Percentiles rank a stretch among this genome's conserved stretches.
Conservation (phyloP, 1,140 invertebrate species). For the Rhysida immarginata region DNA sequence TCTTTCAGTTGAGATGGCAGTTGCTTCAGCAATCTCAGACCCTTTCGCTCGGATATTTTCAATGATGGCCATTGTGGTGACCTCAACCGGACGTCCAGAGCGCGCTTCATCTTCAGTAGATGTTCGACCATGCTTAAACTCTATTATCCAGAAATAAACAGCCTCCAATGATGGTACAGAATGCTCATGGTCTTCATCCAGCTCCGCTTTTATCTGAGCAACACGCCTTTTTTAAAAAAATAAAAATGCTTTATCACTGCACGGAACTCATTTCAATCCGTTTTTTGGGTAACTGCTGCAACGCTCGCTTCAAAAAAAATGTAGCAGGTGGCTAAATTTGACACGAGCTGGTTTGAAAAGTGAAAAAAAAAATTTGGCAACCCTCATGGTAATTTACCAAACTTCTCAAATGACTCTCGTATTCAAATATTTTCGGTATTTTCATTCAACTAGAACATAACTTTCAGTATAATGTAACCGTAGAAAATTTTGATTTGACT, state of each 20-base stretch:
- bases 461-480: no score
- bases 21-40: background rate
- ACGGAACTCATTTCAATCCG: background rate
- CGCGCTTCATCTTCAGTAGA: conserved; percentile 1
- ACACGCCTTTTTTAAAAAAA: background rate
- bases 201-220: background rate
- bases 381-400: no score
- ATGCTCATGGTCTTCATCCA: conserved; percentile 1
- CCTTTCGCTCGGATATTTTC: conserved; percentile 1
- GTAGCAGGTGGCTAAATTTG: no score
- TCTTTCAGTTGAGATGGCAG: background rate
- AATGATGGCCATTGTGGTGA: background rate
- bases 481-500: no score
- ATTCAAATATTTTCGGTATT: no score
- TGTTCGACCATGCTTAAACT: conserved; percentile 1
- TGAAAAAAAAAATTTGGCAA: no score
- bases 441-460: no score
- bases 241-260: background rate
- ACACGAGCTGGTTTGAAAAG: no score
- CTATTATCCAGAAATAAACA: background rate
- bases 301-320: background rate
- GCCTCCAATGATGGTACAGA: background rate
- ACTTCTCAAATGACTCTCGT: no score
- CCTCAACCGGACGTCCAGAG: background rate
- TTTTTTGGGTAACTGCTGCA: background rate